These are phyloP conservation scores for Spinus olivaceus DNA, from an alignment of 2,797 vertebrate species.

Conservation along the genomic window DNA sequence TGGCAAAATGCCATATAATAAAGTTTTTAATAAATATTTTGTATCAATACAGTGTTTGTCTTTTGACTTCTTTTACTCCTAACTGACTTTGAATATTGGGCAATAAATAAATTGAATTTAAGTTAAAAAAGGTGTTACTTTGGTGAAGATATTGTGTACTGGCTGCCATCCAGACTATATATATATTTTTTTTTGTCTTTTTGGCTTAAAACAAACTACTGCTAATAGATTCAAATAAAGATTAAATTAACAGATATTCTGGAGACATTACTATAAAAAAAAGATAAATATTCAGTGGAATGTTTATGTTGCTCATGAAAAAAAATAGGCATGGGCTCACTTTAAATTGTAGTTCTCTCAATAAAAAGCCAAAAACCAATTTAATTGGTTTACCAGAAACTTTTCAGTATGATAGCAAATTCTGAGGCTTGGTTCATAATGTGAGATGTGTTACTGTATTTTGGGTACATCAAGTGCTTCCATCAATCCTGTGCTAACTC, in stretches of 20 bases:
- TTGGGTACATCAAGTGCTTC: background rate
- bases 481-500: background rate
- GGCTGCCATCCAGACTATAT: background rate
- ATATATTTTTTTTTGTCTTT: background rate
- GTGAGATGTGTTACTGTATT: background rate
- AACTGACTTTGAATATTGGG: background rate
- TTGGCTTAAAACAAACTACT: background rate
- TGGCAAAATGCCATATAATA: background rate
- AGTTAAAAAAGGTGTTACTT: background rate
- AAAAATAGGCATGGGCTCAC: background rate
- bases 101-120: background rate
- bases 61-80: background rate
- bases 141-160: background rate
- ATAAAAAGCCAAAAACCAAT: background rate
- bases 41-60: background rate
- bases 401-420: background rate
- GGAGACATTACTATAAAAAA: background rate
- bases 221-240: background rate
- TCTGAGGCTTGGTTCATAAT: background rate
- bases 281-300: slow-evolving; percentile 29
- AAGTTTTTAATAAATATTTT: background rate
- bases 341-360: background rate
- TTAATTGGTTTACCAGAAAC: background rate
- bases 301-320: background rate
- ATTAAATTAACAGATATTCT: slow-evolving; percentile 32